Evolutionary conservation across 2,797 vertebrate genomes (phyloP).

Genomic region (Rhyacichthys aspro): DNA sequence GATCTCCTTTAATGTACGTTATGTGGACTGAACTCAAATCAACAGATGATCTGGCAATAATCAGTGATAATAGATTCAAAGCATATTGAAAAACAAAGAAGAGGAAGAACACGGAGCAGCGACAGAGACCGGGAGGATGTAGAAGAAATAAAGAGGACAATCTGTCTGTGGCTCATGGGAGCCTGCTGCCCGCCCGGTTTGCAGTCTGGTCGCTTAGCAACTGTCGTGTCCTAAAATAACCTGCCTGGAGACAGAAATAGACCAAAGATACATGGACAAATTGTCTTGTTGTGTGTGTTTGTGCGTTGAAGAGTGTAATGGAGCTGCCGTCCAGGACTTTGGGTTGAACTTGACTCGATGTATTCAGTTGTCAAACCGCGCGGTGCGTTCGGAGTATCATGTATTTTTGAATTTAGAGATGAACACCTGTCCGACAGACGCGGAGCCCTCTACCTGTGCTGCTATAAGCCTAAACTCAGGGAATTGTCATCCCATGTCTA

Average conservation of each 20-base stretch:
- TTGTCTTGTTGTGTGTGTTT: slow-evolving; percentile 23
- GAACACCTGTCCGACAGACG: slow-evolving; percentile 26
- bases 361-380: not conserved
- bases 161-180: slow-evolving; percentile 77
- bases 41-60: not conserved
- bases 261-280: slow-evolving; percentile 70
- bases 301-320: slow-evolving; percentile 16
- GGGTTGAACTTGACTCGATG: slow-evolving; percentile 15
- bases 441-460: slow-evolving; percentile 37
- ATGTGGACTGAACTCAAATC: slow-evolving; percentile 8
- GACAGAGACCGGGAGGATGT: slow-evolving; percentile 24
- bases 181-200: slow-evolving; percentile 74
- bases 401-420: slow-evolving; percentile 3
- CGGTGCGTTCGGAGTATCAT: not conserved
- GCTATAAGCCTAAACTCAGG: slow-evolving; percentile 63
- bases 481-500: slow-evolving; percentile 78
- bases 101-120: slow-evolving; percentile 18
- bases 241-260: slow-evolving; percentile 81
- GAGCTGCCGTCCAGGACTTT: slow-evolving; percentile 13
- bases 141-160: slow-evolving; percentile 66
- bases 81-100: slow-evolving; percentile 7
- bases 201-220: slow-evolving; percentile 85
- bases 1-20: not conserved
- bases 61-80: not conserved
- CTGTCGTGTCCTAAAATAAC: slow-evolving; percentile 83